These are phyloP conservation scores for Cygnus buccinator DNA, from an alignment of 2,113 vertebrate genomes.

Conservation along the genomic window DNA sequence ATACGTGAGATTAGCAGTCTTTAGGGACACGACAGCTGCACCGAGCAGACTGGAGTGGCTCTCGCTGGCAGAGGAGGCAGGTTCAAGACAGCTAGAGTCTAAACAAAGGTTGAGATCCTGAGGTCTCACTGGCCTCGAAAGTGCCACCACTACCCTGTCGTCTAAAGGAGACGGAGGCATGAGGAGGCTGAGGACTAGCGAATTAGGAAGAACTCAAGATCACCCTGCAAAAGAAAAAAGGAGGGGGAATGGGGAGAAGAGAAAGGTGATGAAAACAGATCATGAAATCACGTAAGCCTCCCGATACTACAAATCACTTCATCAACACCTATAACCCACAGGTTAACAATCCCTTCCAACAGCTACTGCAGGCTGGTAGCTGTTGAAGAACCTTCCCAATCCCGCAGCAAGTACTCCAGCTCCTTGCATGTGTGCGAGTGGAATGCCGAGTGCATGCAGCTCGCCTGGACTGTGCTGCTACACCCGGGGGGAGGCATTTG, in stretches of 20 bases:
- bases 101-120: conserved; percentile 96
- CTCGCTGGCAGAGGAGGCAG: conserved; percentile 74
- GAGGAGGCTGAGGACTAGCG: conserved; percentile 91
- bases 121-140: conserved; percentile 97
- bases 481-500: background rate
- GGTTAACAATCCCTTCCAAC: background rate
- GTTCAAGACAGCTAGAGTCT: conserved; percentile 92
- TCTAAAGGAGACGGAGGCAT: conserved; percentile 99
- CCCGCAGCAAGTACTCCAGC: background rate
- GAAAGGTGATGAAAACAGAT: conserved; percentile 40
- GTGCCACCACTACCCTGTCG: conserved; percentile 98
- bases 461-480: background rate
- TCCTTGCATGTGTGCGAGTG: background rate
- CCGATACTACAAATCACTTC: background rate
- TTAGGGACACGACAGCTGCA: conserved; percentile 89
- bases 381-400: background rate
- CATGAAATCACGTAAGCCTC: background rate
- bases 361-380: background rate
- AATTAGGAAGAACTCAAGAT: conserved; percentile 89
- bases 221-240: conserved; percentile 76
- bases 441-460: background rate
- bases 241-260: background rate
- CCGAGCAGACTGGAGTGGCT: conserved; percentile 80
- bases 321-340: background rate
- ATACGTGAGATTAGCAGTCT: conserved; percentile 96